A percentile compares a stretch with the other conserved stretches of the same genome.
phyloP scores from a whole-genome alignment of 1,140 invertebrate genomes.

The Acromyrmex charruanus region DNA sequence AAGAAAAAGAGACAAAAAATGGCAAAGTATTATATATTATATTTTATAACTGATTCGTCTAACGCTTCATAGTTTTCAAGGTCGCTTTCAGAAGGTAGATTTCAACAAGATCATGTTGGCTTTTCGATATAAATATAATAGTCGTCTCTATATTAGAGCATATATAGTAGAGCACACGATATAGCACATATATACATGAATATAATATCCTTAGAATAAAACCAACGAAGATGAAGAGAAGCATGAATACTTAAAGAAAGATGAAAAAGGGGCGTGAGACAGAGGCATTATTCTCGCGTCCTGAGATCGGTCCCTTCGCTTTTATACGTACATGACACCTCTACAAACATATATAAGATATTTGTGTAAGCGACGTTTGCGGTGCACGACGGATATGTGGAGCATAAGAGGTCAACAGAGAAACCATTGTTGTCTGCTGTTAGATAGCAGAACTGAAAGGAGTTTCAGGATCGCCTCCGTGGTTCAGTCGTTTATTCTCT shows the following conservation, averaged over 20 bases:
- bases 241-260: slow-evolving; percentile 50
- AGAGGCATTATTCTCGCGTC: slow-evolving; percentile 63
- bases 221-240: slow-evolving; percentile 24
- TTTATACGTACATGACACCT: slow-evolving; percentile 56
- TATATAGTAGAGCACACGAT: neutral
- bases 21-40: neutral
- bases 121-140: neutral
- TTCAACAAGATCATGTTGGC: neutral
- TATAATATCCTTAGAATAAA: slow-evolving; percentile 39
- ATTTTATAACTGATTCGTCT: neutral
- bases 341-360: neutral
- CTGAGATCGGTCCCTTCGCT: slow-evolving; percentile 63
- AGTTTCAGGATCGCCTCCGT: slow-evolving; percentile 60
- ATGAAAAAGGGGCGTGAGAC: slow-evolving; percentile 60
- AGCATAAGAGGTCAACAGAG: slow-evolving; percentile 80
- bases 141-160: neutral
- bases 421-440: slow-evolving; percentile 79
- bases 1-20: neutral
- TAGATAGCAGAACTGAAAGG: slow-evolving; percentile 66
- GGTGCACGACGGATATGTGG: slow-evolving; percentile 70
- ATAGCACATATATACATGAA: neutral
- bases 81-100: neutral
- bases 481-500: slow-evolving; percentile 50
- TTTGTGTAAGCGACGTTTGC: slow-evolving; percentile 62
- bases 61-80: neutral